These are phyloP conservation scores for Lutjanus campechanus DNA, from an alignment of 2,797 vertebrate genomes.

Conservation along the genomic window DNA sequence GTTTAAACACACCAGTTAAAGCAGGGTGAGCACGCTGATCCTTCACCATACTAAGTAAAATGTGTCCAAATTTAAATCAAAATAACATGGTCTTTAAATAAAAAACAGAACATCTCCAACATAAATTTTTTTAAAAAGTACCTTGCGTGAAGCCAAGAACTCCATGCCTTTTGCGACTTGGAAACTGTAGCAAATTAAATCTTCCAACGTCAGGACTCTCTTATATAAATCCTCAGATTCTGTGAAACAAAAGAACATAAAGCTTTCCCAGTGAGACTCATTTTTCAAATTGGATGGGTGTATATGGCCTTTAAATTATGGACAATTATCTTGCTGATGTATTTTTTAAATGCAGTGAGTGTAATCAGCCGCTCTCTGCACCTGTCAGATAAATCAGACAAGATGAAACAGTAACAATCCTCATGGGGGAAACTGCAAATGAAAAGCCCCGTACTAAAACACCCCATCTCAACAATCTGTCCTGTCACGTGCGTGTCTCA, in stretches of 20 bases:
- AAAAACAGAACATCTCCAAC: background rate
- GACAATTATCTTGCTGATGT: slow-evolving; percentile 27
- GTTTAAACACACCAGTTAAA: slow-evolving; percentile 19
- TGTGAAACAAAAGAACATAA: slow-evolving; percentile 77
- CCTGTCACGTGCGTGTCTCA: slow-evolving; percentile 51
- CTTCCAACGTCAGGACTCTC: slow-evolving; percentile 92
- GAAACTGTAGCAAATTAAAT: slow-evolving; percentile 96
- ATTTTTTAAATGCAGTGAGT: slow-evolving; percentile 38
- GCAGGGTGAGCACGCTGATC: background rate
- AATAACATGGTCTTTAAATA: background rate
- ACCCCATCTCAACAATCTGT: slow-evolving; percentile 24
- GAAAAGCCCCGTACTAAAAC: slow-evolving; percentile 10
- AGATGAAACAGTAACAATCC: slow-evolving; percentile 31
- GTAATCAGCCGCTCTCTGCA: slow-evolving; percentile 23
- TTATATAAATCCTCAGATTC: slow-evolving; percentile 95
- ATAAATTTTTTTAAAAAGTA: slow-evolving; percentile 74
- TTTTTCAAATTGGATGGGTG: slow-evolving; percentile 26
- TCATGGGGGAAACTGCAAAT: slow-evolving; percentile 26
- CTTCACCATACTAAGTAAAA: background rate
- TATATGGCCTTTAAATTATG: slow-evolving; percentile 18
- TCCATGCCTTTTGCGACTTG: slow-evolving; percentile 98
- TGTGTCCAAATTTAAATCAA: slow-evolving; percentile 14
- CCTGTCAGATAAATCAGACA: slow-evolving; percentile 58
- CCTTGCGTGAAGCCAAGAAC: slow-evolving; percentile 95
- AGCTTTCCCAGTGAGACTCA: slow-evolving; percentile 26